phyloP scores from a whole-genome alignment of 2,113 vertebrate genomes.

The Mixornis gularis region DNA sequence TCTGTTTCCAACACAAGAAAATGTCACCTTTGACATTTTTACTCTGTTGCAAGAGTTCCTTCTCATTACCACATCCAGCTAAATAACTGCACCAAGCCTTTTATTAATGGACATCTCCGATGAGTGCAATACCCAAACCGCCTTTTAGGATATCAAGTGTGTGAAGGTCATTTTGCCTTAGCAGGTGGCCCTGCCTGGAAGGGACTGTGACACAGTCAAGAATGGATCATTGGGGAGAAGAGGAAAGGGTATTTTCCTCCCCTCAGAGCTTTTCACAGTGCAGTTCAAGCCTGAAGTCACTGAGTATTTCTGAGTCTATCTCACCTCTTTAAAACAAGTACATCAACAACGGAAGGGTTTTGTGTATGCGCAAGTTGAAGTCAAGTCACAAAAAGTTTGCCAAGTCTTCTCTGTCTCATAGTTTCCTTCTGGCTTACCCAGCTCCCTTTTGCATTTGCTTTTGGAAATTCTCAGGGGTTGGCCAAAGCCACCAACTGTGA shows the following conservation, averaged over 20 bases:
- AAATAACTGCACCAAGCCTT: background rate
- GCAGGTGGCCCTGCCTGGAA: background rate
- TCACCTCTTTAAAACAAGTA: background rate
- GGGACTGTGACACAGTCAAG: background rate
- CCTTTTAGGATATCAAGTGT: background rate
- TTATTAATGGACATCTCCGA: background rate
- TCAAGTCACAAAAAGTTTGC: background rate
- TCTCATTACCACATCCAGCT: background rate
- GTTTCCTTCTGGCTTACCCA: background rate
- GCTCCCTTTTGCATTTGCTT: background rate
- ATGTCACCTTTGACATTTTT: background rate
- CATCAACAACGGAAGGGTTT: rapidly evolving
- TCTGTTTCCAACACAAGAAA: background rate
- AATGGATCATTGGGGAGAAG: background rate
- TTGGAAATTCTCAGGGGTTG: background rate
- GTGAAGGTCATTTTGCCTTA: background rate
- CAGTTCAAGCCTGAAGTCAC: background rate
- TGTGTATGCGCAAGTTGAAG: background rate
- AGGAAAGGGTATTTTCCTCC: background rate
- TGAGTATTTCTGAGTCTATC: background rate
- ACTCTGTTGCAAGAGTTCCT: background rate
- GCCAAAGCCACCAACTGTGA: background rate
- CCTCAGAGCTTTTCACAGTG: background rate
- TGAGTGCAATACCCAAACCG: background rate
- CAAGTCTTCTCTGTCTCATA: background rate